Evolutionary conservation across 2,113 vertebrate species (phyloP), one percentile per base, ranked within the genome.

Genomic region (Sturnira hondurensis): DNA sequence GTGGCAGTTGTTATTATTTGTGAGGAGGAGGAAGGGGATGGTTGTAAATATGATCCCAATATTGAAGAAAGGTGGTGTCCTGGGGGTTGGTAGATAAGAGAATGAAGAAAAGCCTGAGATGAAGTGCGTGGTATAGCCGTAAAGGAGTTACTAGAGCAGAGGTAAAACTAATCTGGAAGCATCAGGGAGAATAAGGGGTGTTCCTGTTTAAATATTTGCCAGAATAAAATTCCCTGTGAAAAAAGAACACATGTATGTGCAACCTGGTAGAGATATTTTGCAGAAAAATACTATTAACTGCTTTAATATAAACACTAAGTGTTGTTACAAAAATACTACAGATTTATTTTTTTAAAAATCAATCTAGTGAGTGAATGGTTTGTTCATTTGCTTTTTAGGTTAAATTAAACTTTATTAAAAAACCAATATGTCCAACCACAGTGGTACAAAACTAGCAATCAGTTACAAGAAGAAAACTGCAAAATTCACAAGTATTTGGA

Each of bases 261-360:
- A 86, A 86, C 45, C 54, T 81, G 54, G 12, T 52, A 70, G 38
- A 45, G 58, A 28, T 31, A 56, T 45, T 96, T 93, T 85, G 20
- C 26, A 82, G 56, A 93, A 77, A 92, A 82, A 52, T 71, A 38
- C 43, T 54, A 50, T 36, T 83, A 78, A 87, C 63, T 71, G 54
- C 13, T 54, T 86, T 41, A 95, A 28, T 94, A 33, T 94, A 47
- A 97, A 73, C 43, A 67, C 24, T 52, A 31, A 91, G 47, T 83
- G 20, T 50, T 92, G 0, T 88, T 83, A 47, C 73, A 92, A 73
- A 92, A 74, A 41, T 83, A 86, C 20, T 63, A 81, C 89, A 56
- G 7, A 70, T 82, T 87, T 15, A 70, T 82, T 87, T 74, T 78
- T 52, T 61, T 19, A 56, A 70, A 56, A 70, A 78, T 12, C 13